phyloP scores from a whole-genome alignment of 2,113 vertebrate genomes.

The Camelus dromedarius region DNA sequence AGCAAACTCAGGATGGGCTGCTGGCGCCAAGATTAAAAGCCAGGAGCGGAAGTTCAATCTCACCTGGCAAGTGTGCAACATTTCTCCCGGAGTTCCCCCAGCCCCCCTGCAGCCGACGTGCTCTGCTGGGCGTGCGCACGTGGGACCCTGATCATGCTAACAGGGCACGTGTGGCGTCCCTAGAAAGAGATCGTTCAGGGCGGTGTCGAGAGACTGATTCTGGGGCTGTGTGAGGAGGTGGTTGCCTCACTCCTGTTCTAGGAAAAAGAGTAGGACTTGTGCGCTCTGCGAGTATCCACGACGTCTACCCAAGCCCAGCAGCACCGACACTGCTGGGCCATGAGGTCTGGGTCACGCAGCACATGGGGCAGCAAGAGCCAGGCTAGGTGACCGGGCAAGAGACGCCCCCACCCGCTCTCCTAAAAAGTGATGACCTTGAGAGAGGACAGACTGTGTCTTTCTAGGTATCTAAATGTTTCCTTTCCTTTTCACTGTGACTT shows the following conservation, averaged over 20 bases:
- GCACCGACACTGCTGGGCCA: accelerated
- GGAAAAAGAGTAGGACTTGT: not conserved
- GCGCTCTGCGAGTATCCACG: not conserved
- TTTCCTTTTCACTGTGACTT: not conserved
- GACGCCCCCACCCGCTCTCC: accelerated
- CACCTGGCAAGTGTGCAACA: not conserved
- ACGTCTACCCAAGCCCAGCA: not conserved
- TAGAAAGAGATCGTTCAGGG: not conserved
- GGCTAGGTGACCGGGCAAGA: not conserved
- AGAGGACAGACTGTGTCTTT: not conserved
- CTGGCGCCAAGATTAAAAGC: not conserved
- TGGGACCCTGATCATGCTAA: not conserved
- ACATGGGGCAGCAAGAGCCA: not conserved
- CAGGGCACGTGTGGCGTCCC: not conserved
- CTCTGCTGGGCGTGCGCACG: not conserved
- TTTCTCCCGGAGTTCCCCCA: not conserved
- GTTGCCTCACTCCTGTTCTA: not conserved
- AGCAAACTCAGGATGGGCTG: not conserved
- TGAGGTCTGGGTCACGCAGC: not conserved
- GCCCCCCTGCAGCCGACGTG: no score
- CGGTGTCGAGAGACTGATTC: not conserved
- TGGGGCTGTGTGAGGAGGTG: not conserved
- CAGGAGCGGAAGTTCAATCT: not conserved
- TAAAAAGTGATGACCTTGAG: not conserved
- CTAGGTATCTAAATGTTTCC: not conserved